phyloP scores from a whole-genome alignment of 2,888 invertebrate genomes.

The Ellobium chinense region DNA sequence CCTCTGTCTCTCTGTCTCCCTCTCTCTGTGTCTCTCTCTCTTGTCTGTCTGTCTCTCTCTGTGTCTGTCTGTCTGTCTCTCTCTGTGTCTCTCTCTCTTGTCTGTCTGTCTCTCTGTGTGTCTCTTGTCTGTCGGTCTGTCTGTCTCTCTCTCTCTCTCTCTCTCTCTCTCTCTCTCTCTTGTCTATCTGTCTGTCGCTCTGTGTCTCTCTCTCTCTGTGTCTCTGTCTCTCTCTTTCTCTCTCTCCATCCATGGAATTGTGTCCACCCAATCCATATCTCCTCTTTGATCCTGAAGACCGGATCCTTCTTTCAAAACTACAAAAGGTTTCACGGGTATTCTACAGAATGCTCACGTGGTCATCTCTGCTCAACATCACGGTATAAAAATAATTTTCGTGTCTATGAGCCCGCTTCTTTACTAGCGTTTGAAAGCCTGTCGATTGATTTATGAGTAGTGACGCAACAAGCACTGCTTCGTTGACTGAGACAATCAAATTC shows the following conservation, averaged over 20 bases:
- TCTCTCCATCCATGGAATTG: not conserved
- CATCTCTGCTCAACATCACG: no score
- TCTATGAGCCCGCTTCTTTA: no score
- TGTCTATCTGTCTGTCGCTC: not conserved
- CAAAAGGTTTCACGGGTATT: no score
- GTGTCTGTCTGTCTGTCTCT: not conserved
- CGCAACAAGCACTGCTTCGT: no score
- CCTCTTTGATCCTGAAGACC: no score
- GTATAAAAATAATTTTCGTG: no score
- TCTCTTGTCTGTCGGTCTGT: not conserved
- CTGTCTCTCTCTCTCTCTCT: not conserved
- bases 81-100: not conserved
- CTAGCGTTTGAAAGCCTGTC: no score
- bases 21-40: conserved; percentile 3
- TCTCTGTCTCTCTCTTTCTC: not conserved
- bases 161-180: not conserved
- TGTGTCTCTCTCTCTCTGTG: not conserved
- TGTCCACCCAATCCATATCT: not conserved
- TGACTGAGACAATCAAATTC: no score
- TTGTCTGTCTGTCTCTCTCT: not conserved
- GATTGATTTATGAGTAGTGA: no score
- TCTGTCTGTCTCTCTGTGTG: not conserved
- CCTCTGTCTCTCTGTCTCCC: conserved; percentile 1
- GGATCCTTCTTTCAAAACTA: no score
- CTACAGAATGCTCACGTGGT: no score